Base-by-base conservation (phyloP, 2,797 vertebrate genomes). In the Muraenolepis orangiensis region DNA sequence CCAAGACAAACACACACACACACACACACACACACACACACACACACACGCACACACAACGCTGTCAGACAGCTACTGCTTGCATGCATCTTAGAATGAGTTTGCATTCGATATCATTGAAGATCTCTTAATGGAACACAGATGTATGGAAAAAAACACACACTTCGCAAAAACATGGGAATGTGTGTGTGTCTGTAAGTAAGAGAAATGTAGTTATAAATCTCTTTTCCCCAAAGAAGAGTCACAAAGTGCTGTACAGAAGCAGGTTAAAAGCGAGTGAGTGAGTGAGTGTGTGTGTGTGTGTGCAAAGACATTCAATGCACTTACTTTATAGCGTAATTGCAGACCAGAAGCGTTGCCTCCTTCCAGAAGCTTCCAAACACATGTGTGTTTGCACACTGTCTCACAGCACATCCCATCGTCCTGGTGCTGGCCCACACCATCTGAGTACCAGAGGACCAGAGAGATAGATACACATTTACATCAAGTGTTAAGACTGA, bases 281-380 rank as follows among this genome's bases (percentile, higher is more conserved):
- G n/a, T n/a, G n/a, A n/a, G n/a, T n/a, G n/a, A n/a, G 36, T 38
- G 8, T 38, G 36, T 38, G 4, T 38, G 36, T 38, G 36, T 38
- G 4, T 38, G 36, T 38, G 8, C 11, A 28, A 2, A 13, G 6
- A 66, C 12, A 46, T 7, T 46, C 16, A 46, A 46, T 16, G 4
- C 6, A 87, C 92, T 95, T 92, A 97, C 96, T 97, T 97, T 78
- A 96, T 91, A 29, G 95, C 94, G 0, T 97, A 98, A 93, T 97
- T 97, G 92, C 96, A 97, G 84, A 98, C 94, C 13, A 97, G 88
- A 80, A 95, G 91, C 18, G 89, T 82, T 0, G 93, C 95, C 6
- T 90, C 92, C 5, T 81, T 93, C 96, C 95, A 96, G 0, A 77
- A 93, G 85, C 85, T 94, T 61, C 95, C 95, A 85, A 94, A 95